phyloP scores from a whole-genome alignment of 2,113 vertebrate species.

The Megaleporinus macrocephalus region DNA sequence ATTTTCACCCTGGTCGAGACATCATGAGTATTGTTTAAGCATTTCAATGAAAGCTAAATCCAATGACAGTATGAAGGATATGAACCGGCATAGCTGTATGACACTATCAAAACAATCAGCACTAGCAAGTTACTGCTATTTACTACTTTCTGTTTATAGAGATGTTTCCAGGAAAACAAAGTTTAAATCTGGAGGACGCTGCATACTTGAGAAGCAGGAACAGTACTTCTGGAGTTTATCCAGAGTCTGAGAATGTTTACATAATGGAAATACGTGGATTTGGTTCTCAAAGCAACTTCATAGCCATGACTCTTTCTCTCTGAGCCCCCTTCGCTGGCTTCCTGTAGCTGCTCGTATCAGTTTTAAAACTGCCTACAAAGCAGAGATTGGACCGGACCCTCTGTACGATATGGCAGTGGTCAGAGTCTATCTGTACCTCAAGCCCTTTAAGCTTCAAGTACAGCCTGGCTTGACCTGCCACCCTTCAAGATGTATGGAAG shows the following conservation, averaged over 20 bases:
- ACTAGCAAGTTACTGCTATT: not conserved
- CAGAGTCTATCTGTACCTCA: too few species aligned
- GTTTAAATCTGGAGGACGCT: not conserved
- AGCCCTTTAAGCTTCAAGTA: too few species aligned
- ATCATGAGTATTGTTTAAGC: not conserved
- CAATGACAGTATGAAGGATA: too few species aligned
- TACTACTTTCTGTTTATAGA: not conserved
- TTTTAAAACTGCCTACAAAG: too few species aligned
- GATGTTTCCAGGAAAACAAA: not conserved
- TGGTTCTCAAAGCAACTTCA: not conserved
- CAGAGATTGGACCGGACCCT: too few species aligned
- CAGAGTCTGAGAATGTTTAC: not conserved
- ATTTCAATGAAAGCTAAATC: too few species aligned
- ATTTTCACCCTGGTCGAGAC: not conserved
- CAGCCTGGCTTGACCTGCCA: too few species aligned
- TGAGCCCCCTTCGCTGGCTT: too few species aligned
- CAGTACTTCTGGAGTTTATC: conserved; percentile 6
- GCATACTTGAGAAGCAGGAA: not conserved
- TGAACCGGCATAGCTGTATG: not conserved
- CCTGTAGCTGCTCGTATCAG: too few species aligned
- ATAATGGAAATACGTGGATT: not conserved
- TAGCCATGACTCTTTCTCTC: too few species aligned
- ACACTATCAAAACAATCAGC: not conserved
- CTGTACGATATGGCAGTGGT: too few species aligned
- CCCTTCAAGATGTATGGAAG: too few species aligned